Base-by-base conservation (phyloP, 2,888 invertebrate genomes). In the Trilocha varians region DNA sequence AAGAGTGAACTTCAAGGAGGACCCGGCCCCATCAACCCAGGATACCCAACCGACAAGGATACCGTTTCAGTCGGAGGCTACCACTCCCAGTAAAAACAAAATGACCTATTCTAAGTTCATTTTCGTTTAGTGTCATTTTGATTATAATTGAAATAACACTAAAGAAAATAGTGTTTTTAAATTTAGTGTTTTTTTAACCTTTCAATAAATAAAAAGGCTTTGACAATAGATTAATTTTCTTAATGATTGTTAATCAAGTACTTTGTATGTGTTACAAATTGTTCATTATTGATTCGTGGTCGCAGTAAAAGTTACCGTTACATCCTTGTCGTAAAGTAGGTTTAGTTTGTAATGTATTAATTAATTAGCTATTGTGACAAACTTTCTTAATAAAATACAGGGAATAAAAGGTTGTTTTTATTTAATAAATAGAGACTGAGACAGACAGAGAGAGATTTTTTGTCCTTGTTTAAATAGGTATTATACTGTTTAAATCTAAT, bases 281-380 rank as follows among this genome's bases (percentile, higher is more conserved):
- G 25, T 4, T 25, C 5, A 38, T 37, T 32, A 32, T 44, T 25
- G 13, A 43, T 41, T 41, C 44, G 36, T 59, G 57, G n/a, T 57
- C 50, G 44, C 47, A 60, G 53, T 49, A 54, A 59, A 58, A 58
- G 50, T 58, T 60, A 59, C 46, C 48, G 68, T 73, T 77, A 77
- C 78, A 77, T 78, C 70, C 71, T 65, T 64, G 65, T 48, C 48
- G 44, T 33, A 42, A 52, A 49, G 42, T 62, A 65, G 65, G 55
- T 52, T 59, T 66, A 67, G 49, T 41, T 25, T 45, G 45, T 44
- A 48, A 40, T 42, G 36, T 40, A 34, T 47, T 49, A 36, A 43
- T 39, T 45, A 35, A 41, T 40, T 33, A 16, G 32, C 34, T 18
- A 13, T 37, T 43, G 42, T 16, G 36, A 13, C 39, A 17, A 39